Evolutionary conservation across 2,888 invertebrate species (phyloP).

Genomic region (Thelaira solivaga): DNA sequence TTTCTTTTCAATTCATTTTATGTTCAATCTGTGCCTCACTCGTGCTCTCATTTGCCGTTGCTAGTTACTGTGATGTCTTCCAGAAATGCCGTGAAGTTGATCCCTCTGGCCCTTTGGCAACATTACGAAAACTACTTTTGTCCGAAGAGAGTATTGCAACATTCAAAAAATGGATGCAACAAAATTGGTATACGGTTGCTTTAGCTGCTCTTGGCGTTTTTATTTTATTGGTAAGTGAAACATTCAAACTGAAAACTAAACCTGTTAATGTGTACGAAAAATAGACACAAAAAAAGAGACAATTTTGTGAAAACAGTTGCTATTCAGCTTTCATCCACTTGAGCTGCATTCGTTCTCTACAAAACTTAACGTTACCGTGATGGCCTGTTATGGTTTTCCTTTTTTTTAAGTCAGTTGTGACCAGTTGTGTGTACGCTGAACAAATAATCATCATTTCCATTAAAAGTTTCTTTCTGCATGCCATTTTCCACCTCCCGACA

Average conservation of each 20-base stretch:
- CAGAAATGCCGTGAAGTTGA: constrained; percentile 92
- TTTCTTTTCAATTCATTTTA: constrained; percentile 25
- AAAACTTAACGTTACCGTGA: neutral
- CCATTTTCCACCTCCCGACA: neutral
- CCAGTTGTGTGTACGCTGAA: neutral
- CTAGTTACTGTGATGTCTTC: constrained; percentile 82
- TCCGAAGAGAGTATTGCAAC: constrained; percentile 94
- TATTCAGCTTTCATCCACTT: constrained; percentile 4
- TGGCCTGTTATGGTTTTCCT: constrained; percentile 26
- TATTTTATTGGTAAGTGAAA: constrained; percentile 86
- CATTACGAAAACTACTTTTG: constrained; percentile 88
- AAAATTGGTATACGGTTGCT: constrained; percentile 94
- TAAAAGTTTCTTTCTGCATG: constrained; percentile 5
- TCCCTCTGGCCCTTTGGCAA: constrained; percentile 94
- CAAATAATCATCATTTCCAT: constrained; percentile 27
- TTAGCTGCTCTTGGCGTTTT: constrained; percentile 85
- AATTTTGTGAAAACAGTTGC: constrained; percentile 15
- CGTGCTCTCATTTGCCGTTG: neutral
- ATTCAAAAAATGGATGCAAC: constrained; percentile 90
- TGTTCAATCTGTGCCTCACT: neutral
- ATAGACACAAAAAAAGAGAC: neutral
- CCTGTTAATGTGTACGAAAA: neutral
- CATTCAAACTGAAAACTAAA: constrained; percentile 4
- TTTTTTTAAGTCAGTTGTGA: neutral
- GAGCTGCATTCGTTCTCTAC: neutral